These are phyloP conservation scores for Drosophila merina DNA, from an alignment of 2,888 invertebrate genomes.

Conservation along the genomic window DNA sequence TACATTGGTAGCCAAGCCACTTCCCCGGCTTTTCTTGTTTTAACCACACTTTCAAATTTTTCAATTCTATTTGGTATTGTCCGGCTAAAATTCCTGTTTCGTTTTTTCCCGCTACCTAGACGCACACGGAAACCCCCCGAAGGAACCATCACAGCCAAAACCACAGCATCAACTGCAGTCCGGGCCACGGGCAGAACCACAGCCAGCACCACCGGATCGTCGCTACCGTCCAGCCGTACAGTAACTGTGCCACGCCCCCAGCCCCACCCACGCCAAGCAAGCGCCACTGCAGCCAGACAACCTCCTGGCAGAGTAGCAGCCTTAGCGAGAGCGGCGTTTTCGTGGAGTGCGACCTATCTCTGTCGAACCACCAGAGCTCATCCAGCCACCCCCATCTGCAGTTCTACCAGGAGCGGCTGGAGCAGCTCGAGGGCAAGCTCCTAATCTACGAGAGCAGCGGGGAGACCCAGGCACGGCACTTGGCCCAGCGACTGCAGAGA, in stretches of 20 bases:
- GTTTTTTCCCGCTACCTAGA: conserved; percentile 49
- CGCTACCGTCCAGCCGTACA: conserved; percentile 88
- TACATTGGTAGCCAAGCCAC: conserved; percentile 7
- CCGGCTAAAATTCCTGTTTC: conserved; percentile 47
- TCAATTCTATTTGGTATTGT: conserved; percentile 1
- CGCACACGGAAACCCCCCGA: conserved; percentile 53
- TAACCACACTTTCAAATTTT: conserved; percentile 6
- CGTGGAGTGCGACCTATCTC: conserved; percentile 86
- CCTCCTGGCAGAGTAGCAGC: conserved; percentile 84
- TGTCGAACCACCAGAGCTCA: conserved; percentile 85
- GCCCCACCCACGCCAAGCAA: conserved; percentile 62
- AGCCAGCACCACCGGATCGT: conserved; percentile 85
- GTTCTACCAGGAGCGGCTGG: conserved; percentile 88
- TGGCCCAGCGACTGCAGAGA: conserved; percentile 87
- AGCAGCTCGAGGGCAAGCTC: conserved; percentile 87
- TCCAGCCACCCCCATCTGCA: conserved; percentile 85
- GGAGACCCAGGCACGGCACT: conserved; percentile 86
- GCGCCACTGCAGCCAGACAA: conserved; percentile 52
- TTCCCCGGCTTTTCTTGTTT: conserved; percentile 10
- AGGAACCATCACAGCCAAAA: conserved; percentile 42
- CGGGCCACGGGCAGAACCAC: conserved; percentile 26
- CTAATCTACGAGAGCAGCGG: conserved; percentile 88
- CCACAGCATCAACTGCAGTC: conserved; percentile 83
- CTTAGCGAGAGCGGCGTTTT: conserved; percentile 91
- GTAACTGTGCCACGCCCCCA: conserved; percentile 73